A percentile compares a stretch with the other conserved stretches of the same genome.
These are phyloP conservation scores for Psittacula derbiana DNA, from an alignment of 2,797 vertebrate species.

Conservation along the genomic window DNA sequence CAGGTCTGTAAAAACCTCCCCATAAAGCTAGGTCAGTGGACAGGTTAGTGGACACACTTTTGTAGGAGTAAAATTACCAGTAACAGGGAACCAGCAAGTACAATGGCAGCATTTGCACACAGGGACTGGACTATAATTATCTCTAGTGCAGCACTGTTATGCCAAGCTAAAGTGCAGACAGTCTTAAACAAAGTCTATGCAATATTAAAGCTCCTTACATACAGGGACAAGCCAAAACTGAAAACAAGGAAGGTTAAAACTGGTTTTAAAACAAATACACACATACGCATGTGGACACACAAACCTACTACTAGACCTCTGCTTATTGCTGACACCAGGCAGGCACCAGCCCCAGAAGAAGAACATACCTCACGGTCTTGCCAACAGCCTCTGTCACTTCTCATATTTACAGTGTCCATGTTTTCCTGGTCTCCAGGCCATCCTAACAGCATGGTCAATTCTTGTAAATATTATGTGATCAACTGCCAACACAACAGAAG, in stretches of 20 bases:
- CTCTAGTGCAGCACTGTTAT: rapidly evolving
- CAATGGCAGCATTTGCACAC: not conserved
- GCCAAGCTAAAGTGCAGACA: not conserved
- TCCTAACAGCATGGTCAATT: not conserved
- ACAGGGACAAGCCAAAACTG: not conserved
- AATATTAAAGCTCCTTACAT: not conserved
- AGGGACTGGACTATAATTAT: not conserved
- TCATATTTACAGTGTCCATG: not conserved
- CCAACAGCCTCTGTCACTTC: not conserved
- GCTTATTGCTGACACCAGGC: not conserved
- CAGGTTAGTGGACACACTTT: not conserved
- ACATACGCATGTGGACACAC: rapidly evolving
- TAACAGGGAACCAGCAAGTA: not conserved
- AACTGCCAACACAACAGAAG: not conserved
- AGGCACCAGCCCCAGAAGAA: not conserved
- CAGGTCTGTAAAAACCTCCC: not conserved
- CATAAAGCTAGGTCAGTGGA: not conserved
- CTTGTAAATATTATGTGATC: not conserved
- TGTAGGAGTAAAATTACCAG: not conserved
- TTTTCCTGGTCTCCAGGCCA: not conserved
- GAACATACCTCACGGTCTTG: not conserved
- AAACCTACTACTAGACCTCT: not conserved
- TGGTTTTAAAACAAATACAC: not conserved
- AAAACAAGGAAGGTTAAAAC: not conserved
- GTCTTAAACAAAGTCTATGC: not conserved